phyloP scores from a whole-genome alignment of 2,888 invertebrate species.

The Steinernema hermaphroditum region DNA sequence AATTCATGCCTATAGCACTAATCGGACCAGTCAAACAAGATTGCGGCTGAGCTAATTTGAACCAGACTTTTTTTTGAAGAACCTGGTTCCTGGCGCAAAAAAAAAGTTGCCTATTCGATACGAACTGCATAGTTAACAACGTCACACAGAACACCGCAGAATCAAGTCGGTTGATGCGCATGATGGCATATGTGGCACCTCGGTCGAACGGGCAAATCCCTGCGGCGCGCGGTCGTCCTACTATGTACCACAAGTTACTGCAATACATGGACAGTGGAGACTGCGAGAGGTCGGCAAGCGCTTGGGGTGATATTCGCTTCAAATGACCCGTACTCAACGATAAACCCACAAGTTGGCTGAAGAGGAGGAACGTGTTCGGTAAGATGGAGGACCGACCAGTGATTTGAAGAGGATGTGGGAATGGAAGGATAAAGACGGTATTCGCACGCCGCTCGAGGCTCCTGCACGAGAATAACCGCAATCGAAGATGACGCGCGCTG shows the following conservation, averaged over 20 bases:
- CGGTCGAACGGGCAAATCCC: constrained; percentile 29
- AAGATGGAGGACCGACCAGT: too few species aligned
- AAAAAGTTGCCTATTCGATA: too few species aligned
- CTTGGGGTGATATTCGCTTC: neutral
- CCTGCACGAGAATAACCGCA: constrained; percentile 31
- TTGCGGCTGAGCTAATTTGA: constrained; percentile 8
- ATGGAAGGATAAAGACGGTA: constrained; percentile 27
- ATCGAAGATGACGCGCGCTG: constrained; percentile 29
- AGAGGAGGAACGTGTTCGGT: too few species aligned
- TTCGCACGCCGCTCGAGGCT: constrained; percentile 29
- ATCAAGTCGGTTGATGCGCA: constrained; percentile 25
- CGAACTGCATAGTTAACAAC: neutral
- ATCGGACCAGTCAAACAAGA: neutral
- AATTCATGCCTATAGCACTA: neutral
- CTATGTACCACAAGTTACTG: neutral
- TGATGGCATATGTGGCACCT: constrained; percentile 30
- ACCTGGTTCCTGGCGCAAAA: neutral
- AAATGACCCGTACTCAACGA: too few species aligned
- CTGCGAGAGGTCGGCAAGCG: neutral
- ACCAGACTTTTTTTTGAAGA: neutral
- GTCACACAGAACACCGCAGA: neutral
- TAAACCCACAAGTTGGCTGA: too few species aligned
- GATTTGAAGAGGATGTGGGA: neutral
- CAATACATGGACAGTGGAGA: neutral
- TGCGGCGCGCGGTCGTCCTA: constrained; percentile 8